phyloP scores from a whole-genome alignment of 2,797 vertebrate genomes.

The Cyprinella venusta region DNA sequence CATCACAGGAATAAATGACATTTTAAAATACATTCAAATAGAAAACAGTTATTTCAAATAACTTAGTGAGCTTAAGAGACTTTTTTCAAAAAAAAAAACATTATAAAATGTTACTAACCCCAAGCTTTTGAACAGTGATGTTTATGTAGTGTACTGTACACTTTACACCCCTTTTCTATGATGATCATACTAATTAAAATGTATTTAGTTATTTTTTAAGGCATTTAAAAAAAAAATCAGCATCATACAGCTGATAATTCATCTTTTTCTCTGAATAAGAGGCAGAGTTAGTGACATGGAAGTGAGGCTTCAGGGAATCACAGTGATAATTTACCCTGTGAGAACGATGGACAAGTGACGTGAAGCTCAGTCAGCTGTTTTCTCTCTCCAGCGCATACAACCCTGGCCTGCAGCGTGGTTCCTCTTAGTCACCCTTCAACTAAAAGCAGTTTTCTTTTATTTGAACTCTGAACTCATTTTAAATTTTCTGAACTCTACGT shows the following conservation, averaged over 20 bases:
- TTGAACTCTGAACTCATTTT: background rate
- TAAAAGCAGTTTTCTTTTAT: conserved; percentile 2
- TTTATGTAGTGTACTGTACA: background rate
- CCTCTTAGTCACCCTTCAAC: background rate
- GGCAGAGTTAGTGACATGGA: background rate
- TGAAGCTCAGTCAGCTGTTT: conserved; percentile 41
- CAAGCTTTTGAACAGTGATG: background rate
- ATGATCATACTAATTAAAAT: background rate
- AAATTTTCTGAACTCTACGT: background rate
- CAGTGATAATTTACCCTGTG: conserved; percentile 13
- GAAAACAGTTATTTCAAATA: too few species aligned
- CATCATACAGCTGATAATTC: background rate
- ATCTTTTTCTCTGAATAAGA: background rate
- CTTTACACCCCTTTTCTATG: background rate
- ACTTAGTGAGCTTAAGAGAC: background rate
- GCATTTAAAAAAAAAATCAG: too few species aligned
- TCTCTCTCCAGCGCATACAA: background rate
- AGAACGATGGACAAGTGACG: conserved; percentile 34
- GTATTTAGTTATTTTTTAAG: background rate
- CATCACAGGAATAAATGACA: too few species aligned
- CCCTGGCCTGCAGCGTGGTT: conserved; percentile 29
- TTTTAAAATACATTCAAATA: too few species aligned
- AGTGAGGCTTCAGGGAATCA: background rate
- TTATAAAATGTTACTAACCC: too few species aligned
- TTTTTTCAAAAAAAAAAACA: background rate